Evolutionary conservation across 2,888 invertebrate genomes (phyloP).

Genomic region (Poecilus cupreus): DNA sequence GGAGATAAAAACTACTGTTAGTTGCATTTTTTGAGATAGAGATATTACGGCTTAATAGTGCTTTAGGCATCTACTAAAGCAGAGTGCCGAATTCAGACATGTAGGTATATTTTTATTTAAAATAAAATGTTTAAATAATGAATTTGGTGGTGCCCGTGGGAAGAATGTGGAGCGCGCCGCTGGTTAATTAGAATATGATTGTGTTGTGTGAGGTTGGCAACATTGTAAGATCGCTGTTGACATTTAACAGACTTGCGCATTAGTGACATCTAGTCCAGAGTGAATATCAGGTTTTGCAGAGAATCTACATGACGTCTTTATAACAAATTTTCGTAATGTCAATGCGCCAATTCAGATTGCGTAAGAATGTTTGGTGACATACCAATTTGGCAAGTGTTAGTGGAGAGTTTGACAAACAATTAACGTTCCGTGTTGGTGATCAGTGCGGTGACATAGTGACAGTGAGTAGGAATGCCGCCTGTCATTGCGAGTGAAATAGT

Average conservation of each 20-base stretch:
- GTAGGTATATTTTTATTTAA: too few species aligned
- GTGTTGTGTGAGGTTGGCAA: constrained; percentile 33
- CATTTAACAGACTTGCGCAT: constrained; percentile 36
- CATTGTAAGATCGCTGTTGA: constrained; percentile 50
- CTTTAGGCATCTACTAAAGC: too few species aligned
- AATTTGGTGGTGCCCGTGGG: too few species aligned
- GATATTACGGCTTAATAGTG: too few species aligned
- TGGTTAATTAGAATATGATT: background rate
- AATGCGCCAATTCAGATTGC: constrained; percentile 61
- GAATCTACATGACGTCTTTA: constrained; percentile 57
- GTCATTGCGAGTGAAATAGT: constrained; percentile 38
- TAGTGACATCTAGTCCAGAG: constrained; percentile 33
- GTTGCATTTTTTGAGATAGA: too few species aligned
- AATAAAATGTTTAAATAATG: too few species aligned
- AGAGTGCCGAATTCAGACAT: too few species aligned
- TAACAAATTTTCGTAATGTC: constrained; percentile 60
- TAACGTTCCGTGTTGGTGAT: constrained; percentile 47
- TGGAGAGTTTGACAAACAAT: constrained; percentile 25
- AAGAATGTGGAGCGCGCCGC: too few species aligned
- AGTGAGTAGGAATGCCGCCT: constrained; percentile 27
- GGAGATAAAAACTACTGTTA: too few species aligned
- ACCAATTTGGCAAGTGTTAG: constrained; percentile 24
- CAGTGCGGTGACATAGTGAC: constrained; percentile 23
- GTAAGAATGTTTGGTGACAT: constrained; percentile 60
- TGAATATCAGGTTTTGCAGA: constrained; percentile 47